Base-by-base conservation (phyloP, 2,888 invertebrate species). In the Tachina lurida region DNA sequence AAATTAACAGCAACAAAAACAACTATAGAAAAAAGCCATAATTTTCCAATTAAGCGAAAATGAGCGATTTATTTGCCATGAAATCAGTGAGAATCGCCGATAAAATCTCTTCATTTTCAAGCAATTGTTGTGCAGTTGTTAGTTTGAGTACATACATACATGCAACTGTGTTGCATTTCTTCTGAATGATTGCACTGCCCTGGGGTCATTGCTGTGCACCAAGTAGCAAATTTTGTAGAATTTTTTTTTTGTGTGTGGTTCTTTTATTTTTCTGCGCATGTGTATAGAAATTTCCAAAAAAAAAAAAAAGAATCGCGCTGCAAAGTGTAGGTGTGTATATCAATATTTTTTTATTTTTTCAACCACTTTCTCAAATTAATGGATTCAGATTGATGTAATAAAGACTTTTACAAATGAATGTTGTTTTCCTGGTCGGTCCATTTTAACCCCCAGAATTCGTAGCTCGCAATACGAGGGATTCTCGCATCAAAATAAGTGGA, bases 21-120 rank as follows among this genome's bases (percentile, higher is more conserved):
- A 56, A 71, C 22, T 22, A 22, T 49, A 45, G 41, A 87, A 80
- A 84, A 31, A 62, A 87, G 90, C 91, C 91, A 92, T 92, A 92
- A 92, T 92, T 92, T 92, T 92, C 92, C 92, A 92, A 92, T 92
- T 92, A 92, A 92, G 91, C 91, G 92, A 92, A 92, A 92, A 92
- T 92, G 92, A 92, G 92, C 92, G 92, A 92, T 92, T 92, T 92
- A 92, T 92, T 92, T 92, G 92, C 92, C 92, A 92, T 92, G 91
- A 92, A 92, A 92, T 92, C 92, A 92, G 92, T 92, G 92, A 92
- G 91, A 92, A 92, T 92, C 91, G 89, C 89, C 90, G 92, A 92
- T 92, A 92, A 92, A 92, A 92, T 92, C 92, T 92, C 91, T 92
- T 91, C 91, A 91, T 90, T 91, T 89, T 88, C 84, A 87, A 74